Evolutionary conservation across 2,797 vertebrate species (phyloP).

Genomic region (Tauraco hartlaubi): DNA sequence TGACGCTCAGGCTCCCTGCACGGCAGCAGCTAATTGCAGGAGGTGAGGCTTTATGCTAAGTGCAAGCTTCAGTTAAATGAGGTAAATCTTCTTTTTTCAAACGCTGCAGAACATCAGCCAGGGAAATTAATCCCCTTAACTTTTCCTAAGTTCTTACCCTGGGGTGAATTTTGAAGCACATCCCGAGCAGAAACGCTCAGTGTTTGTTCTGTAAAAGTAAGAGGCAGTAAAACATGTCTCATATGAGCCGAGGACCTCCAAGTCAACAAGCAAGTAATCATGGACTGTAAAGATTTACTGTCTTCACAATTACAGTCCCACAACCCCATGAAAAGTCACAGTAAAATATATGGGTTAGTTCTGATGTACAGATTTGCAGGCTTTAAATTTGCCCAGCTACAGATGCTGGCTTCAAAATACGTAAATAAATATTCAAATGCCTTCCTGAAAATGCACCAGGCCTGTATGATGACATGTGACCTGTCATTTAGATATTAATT

Average conservation of each 20-base stretch:
- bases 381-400: background rate
- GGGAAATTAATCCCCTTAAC: background rate
- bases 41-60: background rate
- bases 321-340: background rate
- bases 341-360: background rate
- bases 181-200: background rate
- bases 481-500: background rate
- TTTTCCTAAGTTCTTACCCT: background rate
- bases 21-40: background rate
- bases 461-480: accelerated
- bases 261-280: background rate
- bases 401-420: background rate
- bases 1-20: accelerated
- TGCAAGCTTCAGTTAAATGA: background rate
- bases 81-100: background rate
- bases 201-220: background rate
- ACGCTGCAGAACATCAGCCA: background rate
- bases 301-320: background rate
- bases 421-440: background rate
- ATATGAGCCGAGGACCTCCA: accelerated
- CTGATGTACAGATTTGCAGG: background rate
- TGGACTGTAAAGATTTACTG: background rate
- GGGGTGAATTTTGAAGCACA: background rate
- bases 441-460: background rate
- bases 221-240: background rate